Conservation (phyloP, 2,888 invertebrate species). For the Plebejus argus region DNA sequence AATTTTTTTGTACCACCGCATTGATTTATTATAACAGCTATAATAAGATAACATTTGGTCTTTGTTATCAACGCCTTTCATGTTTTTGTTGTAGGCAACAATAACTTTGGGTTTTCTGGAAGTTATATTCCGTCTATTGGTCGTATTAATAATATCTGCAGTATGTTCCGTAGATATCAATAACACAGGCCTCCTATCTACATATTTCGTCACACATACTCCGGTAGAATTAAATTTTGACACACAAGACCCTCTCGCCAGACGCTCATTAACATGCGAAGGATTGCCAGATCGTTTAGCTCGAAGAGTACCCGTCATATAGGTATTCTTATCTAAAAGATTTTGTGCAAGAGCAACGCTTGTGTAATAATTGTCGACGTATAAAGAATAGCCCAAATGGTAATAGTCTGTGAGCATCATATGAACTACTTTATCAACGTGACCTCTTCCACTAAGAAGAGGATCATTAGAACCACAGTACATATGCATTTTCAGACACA, state of each 20-base stretch:
- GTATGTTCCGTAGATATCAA: too few relatives aligned
- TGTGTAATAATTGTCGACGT: slow-evolving; percentile 34
- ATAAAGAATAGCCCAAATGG: background rate
- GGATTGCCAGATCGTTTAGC: slow-evolving; percentile 28
- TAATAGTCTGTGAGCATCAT: too few relatives aligned
- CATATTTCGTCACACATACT: too few relatives aligned
- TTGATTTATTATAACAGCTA: background rate
- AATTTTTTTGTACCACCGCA: slow-evolving; percentile 1
- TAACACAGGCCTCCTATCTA: too few relatives aligned
- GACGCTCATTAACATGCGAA: too few relatives aligned
- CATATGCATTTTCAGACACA: background rate
- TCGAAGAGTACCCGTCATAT: slow-evolving; percentile 39
- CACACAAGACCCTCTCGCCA: too few relatives aligned
- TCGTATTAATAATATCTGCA: too few relatives aligned
- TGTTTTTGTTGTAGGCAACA: slow-evolving; percentile 18
- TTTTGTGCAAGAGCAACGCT: slow-evolving; percentile 27
- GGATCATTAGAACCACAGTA: background rate
- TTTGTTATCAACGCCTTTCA: slow-evolving; percentile 28
- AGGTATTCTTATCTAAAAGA: slow-evolving; percentile 37
- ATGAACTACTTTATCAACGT: background rate
- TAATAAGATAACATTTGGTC: slow-evolving; percentile 28
- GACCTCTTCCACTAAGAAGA: background rate
- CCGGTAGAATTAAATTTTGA: too few relatives aligned
- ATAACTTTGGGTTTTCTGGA: background rate
- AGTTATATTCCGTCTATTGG: too few relatives aligned